phyloP scores from a whole-genome alignment of 2,888 invertebrate species.

The Aporophyla nigra region DNA sequence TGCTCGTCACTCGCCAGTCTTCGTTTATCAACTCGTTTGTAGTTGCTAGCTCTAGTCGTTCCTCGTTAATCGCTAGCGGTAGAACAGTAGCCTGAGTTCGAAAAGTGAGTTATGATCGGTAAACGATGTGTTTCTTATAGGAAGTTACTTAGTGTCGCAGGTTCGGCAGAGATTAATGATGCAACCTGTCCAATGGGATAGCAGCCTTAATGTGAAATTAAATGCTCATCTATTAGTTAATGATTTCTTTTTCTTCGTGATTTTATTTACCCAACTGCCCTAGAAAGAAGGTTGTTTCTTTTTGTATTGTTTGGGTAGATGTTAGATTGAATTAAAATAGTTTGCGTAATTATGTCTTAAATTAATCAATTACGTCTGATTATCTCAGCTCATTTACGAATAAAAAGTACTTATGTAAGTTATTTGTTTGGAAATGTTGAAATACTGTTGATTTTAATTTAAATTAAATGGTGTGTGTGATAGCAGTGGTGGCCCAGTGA shows the following conservation, averaged over 20 bases:
- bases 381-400: no score
- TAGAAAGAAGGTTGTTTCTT: not conserved
- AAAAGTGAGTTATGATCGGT: conserved; percentile 39
- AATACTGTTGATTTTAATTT: no score
- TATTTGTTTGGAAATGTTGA: no score
- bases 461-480: no score
- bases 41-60: not conserved
- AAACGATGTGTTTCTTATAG: conserved; percentile 26
- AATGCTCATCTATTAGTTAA: conserved; percentile 16
- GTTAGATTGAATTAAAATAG: no score
- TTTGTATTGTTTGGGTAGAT: not conserved
- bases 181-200: conserved; percentile 27
- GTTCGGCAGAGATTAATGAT: conserved; percentile 38
- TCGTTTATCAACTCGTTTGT: no score
- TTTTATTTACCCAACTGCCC: not conserved
- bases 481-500: no score
- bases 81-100: not conserved
- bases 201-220: conserved; percentile 33
- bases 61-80: not conserved
- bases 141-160: conserved; percentile 22
- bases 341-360: no score
- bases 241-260: not conserved
- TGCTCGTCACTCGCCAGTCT: no score
- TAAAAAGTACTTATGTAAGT: no score
- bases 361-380: no score